Conservation (phyloP, 2,113 vertebrate genomes). For the Ellobius talpinus region DNA sequence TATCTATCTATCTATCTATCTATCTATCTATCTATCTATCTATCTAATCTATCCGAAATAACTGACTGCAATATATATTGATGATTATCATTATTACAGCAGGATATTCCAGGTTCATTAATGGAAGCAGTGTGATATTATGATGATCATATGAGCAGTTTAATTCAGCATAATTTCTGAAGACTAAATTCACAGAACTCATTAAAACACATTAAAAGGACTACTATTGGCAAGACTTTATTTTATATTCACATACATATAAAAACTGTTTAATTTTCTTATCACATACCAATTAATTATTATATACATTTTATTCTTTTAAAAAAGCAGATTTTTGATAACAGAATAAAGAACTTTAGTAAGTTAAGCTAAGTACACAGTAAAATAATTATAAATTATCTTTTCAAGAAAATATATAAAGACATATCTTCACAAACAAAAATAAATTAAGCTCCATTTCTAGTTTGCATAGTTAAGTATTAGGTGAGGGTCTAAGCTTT, state of each 20-base stretch:
- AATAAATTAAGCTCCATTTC: not conserved
- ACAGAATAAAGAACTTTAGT: constrained; percentile 16
- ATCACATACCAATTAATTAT: not conserved
- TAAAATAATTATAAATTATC: not conserved
- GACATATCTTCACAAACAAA: not conserved
- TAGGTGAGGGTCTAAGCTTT: not conserved
- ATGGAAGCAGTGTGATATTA: not conserved
- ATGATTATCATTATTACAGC: not conserved
- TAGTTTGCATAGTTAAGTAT: not conserved
- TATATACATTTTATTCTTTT: not conserved
- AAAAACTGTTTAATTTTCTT: not conserved
- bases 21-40: too few relatives aligned
- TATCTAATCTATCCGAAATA: not conserved
- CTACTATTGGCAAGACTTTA: not conserved
- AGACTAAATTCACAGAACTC: not conserved
- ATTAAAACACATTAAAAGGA: not conserved
- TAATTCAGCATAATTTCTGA: constrained; percentile 35
- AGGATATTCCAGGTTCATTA: constrained; percentile 11
- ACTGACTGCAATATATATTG: not conserved
- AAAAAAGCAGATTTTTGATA: not conserved
- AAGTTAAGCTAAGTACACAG: not conserved
- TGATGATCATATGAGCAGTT: not conserved
- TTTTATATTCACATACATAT: not conserved
- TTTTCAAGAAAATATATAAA: constrained; percentile 31
- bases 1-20: too few relatives aligned